Percentiles rank a stretch among this genome's conserved stretches.
phyloP scores from a whole-genome alignment of 2,113 vertebrate species.

The Cyrtonyx montezumae region DNA sequence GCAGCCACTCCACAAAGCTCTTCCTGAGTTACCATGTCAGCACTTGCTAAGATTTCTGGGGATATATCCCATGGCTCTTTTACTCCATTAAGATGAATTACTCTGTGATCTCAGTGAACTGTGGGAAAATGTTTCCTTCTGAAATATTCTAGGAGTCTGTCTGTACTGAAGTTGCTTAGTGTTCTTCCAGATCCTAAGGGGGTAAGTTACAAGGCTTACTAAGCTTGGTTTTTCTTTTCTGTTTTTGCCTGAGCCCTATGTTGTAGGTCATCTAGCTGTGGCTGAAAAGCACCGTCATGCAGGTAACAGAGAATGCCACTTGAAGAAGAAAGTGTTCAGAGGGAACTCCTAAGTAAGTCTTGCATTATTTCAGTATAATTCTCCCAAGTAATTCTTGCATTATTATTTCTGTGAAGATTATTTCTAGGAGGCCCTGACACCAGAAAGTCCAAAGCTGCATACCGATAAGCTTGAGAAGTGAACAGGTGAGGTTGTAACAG shows the following conservation, averaged over 20 bases:
- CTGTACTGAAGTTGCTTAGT: background rate
- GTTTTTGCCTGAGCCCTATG: background rate
- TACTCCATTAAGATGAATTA: conserved; percentile 12
- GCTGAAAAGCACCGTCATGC: background rate
- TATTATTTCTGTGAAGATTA: background rate
- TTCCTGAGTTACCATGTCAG: background rate
- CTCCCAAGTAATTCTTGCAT: background rate
- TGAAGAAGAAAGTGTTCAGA: background rate
- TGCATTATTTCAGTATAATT: background rate
- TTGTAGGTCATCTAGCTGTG: background rate
- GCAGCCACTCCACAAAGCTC: background rate
- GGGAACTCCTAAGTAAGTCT: background rate
- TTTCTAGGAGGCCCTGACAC: background rate
- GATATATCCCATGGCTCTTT: background rate
- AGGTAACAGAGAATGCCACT: background rate
- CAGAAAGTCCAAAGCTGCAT: background rate
- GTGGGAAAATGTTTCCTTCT: conserved; percentile 5
- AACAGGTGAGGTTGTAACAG: background rate
- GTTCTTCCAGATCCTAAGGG: background rate
- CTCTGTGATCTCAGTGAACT: background rate
- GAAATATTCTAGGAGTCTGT: background rate
- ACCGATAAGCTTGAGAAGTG: background rate
- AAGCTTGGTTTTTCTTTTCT: background rate
- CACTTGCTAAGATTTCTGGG: conserved; percentile 37
- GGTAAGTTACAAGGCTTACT: background rate